These are phyloP conservation scores for Chalcis sispes DNA, from an alignment of 2,888 invertebrate genomes.

Conservation along the genomic window DNA sequence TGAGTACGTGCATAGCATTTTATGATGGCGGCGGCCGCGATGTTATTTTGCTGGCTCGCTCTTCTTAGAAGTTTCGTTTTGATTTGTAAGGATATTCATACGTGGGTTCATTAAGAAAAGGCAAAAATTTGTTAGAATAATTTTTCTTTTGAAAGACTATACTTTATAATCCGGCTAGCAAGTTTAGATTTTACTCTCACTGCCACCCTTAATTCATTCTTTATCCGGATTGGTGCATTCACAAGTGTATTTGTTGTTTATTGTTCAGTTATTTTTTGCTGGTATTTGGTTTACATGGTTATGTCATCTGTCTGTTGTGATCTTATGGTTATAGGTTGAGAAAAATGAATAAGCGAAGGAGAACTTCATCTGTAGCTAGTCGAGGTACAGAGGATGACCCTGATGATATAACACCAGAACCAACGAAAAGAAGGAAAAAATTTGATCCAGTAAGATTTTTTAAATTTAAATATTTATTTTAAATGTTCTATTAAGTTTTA, in stretches of 20 bases:
- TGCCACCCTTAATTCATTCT: conserved; percentile 21
- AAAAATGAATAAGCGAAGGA: conserved; percentile 86
- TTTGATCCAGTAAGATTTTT: conserved; percentile 83
- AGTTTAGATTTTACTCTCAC: conserved; percentile 10
- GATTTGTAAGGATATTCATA: conserved; percentile 37
- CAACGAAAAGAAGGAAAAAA: conserved; percentile 81
- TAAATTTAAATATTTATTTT: not conserved
- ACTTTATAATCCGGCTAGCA: conserved; percentile 25
- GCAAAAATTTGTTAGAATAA: conserved; percentile 51
- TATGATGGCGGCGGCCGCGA: conserved; percentile 67
- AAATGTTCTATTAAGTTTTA: not conserved
- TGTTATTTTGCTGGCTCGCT: conserved; percentile 62
- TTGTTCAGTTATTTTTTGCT: conserved; percentile 27
- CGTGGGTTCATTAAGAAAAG: conserved; percentile 41
- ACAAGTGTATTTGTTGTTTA: conserved; percentile 50
- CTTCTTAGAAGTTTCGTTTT: conserved; percentile 45
- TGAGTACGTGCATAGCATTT: conserved; percentile 47
- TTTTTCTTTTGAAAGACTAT: not conserved
- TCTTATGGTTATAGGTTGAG: conserved; percentile 33
- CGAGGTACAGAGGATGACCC: conserved; percentile 84
- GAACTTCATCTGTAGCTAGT: conserved; percentile 90
- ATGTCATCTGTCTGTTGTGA: conserved; percentile 37
- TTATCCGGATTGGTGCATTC: conserved; percentile 44
- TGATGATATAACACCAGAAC: conserved; percentile 80
- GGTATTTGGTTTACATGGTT: conserved; percentile 54